Base-by-base conservation (phyloP, 2,797 vertebrate species). In the Pipistrellus kuhlii region DNA sequence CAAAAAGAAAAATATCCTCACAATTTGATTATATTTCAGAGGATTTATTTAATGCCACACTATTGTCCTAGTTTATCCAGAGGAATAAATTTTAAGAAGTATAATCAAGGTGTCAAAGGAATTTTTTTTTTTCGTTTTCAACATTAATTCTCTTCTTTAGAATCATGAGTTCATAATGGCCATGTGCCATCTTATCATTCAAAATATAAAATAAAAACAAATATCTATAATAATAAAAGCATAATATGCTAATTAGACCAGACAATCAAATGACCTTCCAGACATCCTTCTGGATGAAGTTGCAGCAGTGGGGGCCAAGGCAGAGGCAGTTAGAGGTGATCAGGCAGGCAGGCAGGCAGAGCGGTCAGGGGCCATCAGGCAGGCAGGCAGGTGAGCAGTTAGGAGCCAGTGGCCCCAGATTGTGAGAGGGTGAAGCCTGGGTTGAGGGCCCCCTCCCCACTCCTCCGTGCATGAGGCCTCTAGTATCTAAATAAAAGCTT, bases 1-100 rank as follows among this genome's bases (percentile, higher is more conserved):
- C 41, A 75, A 73, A 20, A 94, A 92, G 44, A 88, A 84, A 91
- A 84, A 90, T 78, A 84, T 94, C 78, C 87, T 81, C 96, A 94
- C 46, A 92, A 92, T 96, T 97, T 97, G 73, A 97, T 97, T 97
- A 94, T n/a, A 96, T 97, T 97, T 97, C 53, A 32, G 9, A 73
- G 20, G 73, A 97, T 94, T 97, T 97, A 98, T 96, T 97, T 68
- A 72, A 90, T 94, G 82, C 80, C 94, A 96, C 84, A 96, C 95
- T 91, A 94, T 48, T 95, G 9, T 44, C 46, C 48, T 95, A 92
- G 38, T 1, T 41, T 96, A 97, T 91, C 85, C 94, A 85, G 90
- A 82, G 87, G 41, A 87, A 93, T 96, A 97, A 96, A 97, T 97
- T 96, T 95, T 66, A 38, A 64, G 55, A 80, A 93, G 53, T 94